A percentile compares a stretch with the other conserved stretches of the same genome.
phyloP scores from a whole-genome alignment of 1,140 invertebrate species.

The Drosophila lacteicornis region DNA sequence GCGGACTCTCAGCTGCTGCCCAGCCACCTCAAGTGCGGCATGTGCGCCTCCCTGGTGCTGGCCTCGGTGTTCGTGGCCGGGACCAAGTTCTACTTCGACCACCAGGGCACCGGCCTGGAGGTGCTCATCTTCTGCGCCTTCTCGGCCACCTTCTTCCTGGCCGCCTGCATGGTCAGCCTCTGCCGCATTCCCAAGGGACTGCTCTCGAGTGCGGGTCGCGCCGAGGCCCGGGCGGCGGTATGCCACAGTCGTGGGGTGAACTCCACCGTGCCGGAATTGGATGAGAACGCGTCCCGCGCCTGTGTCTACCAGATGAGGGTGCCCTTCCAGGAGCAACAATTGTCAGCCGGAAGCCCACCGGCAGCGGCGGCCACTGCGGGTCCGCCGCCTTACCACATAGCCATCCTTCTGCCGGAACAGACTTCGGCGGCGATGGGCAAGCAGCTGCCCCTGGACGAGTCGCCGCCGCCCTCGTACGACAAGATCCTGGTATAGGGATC shows the following conservation, averaged over 20 bases:
- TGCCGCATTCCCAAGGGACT: constrained; percentile 84
- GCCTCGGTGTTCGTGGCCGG: constrained; percentile 88
- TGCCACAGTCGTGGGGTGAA: constrained; percentile 54
- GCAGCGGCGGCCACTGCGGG: constrained; percentile 52
- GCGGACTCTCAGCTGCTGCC: constrained; percentile 85
- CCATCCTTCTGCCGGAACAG: constrained; percentile 86
- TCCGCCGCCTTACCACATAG: constrained; percentile 87
- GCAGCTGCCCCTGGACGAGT: constrained; percentile 85
- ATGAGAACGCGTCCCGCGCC: constrained; percentile 16
- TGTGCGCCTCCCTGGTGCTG: constrained; percentile 88
- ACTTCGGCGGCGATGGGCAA: constrained; percentile 64
- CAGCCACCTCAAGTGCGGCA: constrained; percentile 87
- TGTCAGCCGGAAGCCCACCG: constrained; percentile 27
- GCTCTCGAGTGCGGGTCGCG: constrained; percentile 45
- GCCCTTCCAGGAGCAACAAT: constrained; percentile 59
- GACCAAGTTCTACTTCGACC: constrained; percentile 89
- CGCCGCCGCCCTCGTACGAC: constrained; percentile 87
- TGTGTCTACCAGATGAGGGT: constrained; percentile 63
- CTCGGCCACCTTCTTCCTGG: constrained; percentile 87
- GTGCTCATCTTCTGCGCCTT: constrained; percentile 88
- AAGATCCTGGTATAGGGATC: constrained; percentile 85
- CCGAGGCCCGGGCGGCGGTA: constrained; percentile 49
- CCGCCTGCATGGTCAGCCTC: constrained; percentile 87
- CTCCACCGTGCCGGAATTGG: constrained; percentile 11
- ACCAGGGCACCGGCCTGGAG: constrained; percentile 88